Evolutionary conservation across 2,888 invertebrate genomes (phyloP).

Genomic region (Helobdella robusta): DNA sequence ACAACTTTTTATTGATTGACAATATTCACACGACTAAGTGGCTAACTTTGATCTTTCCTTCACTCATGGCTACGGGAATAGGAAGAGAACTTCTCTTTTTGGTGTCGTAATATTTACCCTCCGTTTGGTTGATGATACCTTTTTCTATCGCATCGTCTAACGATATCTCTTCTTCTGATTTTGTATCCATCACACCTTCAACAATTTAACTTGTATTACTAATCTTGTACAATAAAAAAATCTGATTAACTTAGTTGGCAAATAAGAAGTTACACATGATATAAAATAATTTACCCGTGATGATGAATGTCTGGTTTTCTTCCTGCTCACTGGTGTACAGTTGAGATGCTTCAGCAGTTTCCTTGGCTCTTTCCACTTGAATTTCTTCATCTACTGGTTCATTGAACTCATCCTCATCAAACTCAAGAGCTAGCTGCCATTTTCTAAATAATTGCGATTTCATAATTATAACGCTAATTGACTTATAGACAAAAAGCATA

Average conservation of each 20-base stretch:
- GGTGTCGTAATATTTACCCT: slow-evolving; percentile 33
- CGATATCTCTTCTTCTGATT: slow-evolving; percentile 28
- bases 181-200: slow-evolving; percentile 30
- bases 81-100: slow-evolving; percentile 33
- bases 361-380: slow-evolving; percentile 19
- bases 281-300: slow-evolving; percentile 36
- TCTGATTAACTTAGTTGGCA: not conserved
- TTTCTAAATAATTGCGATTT: slow-evolving; percentile 23
- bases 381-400: slow-evolving; percentile 9
- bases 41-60: slow-evolving; percentile 38
- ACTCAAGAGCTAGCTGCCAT: slow-evolving; percentile 19
- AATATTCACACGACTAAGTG: not conserved
- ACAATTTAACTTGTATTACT: not conserved
- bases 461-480: not conserved
- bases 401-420: slow-evolving; percentile 22
- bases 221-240: not conserved
- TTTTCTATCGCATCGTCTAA: slow-evolving; percentile 32
- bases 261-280: not conserved
- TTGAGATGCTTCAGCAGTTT: slow-evolving; percentile 28
- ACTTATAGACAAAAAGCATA: not conserved
- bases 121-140: slow-evolving; percentile 28
- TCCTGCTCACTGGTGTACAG: slow-evolving; percentile 30
- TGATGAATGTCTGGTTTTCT: slow-evolving; percentile 31
- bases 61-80: slow-evolving; percentile 44
- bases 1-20: not conserved